These are phyloP conservation scores for Donacobius atricapilla DNA, from an alignment of 2,113 vertebrate genomes.

Conservation along the genomic window DNA sequence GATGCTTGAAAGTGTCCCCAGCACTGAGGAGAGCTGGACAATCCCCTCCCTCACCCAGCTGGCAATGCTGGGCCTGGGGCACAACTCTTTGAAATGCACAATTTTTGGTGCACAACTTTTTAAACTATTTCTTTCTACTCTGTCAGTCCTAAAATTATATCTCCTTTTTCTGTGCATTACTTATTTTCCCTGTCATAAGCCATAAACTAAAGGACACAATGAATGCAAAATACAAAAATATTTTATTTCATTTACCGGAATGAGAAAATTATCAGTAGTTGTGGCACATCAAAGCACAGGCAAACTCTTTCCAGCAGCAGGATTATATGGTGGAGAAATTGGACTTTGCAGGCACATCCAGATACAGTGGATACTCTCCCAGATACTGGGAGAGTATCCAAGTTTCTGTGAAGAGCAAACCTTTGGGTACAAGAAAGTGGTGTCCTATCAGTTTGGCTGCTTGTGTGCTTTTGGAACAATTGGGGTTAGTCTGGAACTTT, in stretches of 20 bases:
- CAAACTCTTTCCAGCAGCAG: background rate
- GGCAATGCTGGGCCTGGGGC: background rate
- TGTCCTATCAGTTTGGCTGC: background rate
- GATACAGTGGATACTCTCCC: background rate
- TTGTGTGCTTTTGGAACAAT: background rate
- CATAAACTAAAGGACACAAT: background rate
- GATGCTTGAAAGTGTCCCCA: background rate
- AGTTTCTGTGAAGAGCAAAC: background rate
- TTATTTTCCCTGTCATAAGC: background rate
- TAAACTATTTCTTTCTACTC: background rate
- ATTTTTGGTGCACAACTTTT: background rate
- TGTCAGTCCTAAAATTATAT: accelerated
- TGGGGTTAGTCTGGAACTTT: background rate
- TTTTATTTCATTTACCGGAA: background rate
- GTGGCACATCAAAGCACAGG: background rate
- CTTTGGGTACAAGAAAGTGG: background rate
- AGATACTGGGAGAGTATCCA: background rate
- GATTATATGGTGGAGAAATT: background rate
- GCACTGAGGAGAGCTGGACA: background rate
- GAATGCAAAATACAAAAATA: background rate
- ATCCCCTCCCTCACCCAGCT: background rate
- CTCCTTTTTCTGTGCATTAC: background rate
- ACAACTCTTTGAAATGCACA: background rate
- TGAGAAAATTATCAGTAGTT: background rate
- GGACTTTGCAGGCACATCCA: background rate